Evolutionary conservation across 1,140 invertebrate species (phyloP).

Genomic region (Cydia strobilella): DNA sequence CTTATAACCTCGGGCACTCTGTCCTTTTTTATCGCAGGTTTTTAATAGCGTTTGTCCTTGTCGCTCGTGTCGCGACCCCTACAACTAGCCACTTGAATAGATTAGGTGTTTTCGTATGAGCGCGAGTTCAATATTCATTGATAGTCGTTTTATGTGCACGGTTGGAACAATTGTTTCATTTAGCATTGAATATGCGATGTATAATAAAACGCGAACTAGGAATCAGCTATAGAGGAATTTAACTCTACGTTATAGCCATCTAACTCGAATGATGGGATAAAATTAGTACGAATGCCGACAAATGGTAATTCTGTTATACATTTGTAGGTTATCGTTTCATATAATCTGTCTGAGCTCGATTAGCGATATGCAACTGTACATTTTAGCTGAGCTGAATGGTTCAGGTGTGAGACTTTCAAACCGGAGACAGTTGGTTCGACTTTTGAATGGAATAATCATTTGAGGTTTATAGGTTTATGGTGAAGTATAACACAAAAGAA

Average conservation of each 20-base stretch:
- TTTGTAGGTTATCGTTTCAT: background rate
- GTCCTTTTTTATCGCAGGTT: slow-evolving; percentile 60
- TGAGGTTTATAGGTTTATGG: no score
- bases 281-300: no score
- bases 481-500: no score
- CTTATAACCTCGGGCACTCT: slow-evolving; percentile 66
- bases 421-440: no score
- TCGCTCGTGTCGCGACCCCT: slow-evolving; percentile 71
- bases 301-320: no score
- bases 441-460: no score
- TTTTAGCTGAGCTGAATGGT: no score
- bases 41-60: slow-evolving; percentile 53
- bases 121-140: slow-evolving; percentile 75
- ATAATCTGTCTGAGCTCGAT: no score
- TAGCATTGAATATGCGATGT: slow-evolving; percentile 27
- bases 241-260: background rate
- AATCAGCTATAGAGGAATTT: background rate
- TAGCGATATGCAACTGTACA: no score
- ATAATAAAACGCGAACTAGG: background rate
- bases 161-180: slow-evolving; percentile 48
- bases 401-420: no score
- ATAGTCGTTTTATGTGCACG: slow-evolving; percentile 74
- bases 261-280: no score
- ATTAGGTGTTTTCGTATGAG: slow-evolving; percentile 78
- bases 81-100: slow-evolving; percentile 77